Conservation (phyloP, 2,113 vertebrate genomes). For the Ptychochromis oligacanthus region DNA sequence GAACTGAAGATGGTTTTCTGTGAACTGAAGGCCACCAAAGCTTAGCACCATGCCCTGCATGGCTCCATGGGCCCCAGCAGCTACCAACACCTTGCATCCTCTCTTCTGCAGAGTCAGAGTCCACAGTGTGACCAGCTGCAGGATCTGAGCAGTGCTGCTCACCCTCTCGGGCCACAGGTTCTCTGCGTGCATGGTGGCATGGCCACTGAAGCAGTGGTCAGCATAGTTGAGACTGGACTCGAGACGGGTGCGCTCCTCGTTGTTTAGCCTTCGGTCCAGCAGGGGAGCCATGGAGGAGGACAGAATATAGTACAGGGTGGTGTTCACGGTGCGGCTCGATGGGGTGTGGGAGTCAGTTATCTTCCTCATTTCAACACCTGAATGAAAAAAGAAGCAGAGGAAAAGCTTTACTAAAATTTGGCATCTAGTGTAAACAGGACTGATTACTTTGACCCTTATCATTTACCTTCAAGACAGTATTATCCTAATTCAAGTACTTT, state of each 20-base stretch:
- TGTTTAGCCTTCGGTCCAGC: constrained; percentile 79
- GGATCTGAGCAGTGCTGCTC: constrained; percentile 82
- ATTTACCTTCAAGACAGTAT: background rate
- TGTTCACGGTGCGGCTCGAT: constrained; percentile 91
- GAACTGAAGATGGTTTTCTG: constrained; percentile 98
- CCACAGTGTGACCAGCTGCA: constrained; percentile 95
- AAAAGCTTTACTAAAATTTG: background rate
- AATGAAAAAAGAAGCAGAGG: background rate
- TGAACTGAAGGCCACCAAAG: constrained; percentile 97
- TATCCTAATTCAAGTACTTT: too few species aligned
- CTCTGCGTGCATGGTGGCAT: constrained; percentile 95
- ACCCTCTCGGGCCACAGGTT: constrained; percentile 92
- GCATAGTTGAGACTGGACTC: constrained; percentile 92
- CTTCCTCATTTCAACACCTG: constrained; percentile 94
- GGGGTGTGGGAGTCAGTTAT: constrained; percentile 93
- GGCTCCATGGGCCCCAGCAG: constrained; percentile 88
- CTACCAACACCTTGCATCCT: constrained; percentile 91
- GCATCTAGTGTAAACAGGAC: background rate
- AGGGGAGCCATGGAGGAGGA: constrained; percentile 87
- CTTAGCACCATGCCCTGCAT: constrained; percentile 97
- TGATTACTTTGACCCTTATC: background rate
- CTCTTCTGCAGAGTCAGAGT: constrained; percentile 93
- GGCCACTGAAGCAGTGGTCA: constrained; percentile 97
- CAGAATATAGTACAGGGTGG: constrained; percentile 93
- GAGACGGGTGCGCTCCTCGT: constrained; percentile 84